phyloP scores from a whole-genome alignment of 2,797 vertebrate species.

The Sebastes matsubarae region DNA sequence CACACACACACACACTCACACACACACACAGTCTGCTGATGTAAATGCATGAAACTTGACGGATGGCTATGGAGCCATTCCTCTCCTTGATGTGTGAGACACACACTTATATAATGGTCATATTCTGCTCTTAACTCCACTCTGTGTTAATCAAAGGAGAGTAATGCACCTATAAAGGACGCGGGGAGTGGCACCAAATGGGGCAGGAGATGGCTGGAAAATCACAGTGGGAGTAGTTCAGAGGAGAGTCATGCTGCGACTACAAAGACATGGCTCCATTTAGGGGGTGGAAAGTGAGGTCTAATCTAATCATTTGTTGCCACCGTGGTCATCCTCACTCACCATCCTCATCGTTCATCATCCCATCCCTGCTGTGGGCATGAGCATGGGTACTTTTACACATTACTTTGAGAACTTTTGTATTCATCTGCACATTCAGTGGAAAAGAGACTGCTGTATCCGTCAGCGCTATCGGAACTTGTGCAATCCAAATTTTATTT shows the following conservation, averaged over 20 bases:
- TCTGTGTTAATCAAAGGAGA: conserved; percentile 49
- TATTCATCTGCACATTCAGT: background rate
- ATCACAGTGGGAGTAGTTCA: conserved; percentile 31
- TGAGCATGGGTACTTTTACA: background rate
- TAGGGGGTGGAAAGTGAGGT: background rate
- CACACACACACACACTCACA: background rate
- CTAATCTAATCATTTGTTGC: conserved; percentile 22
- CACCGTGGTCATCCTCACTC: background rate
- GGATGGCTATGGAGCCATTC: conserved; percentile 12
- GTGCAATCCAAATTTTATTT: background rate
- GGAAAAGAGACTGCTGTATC: background rate
- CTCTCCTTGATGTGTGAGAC: conserved; percentile 10
- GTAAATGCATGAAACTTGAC: conserved; percentile 14
- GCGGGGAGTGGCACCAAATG: conserved; percentile 23
- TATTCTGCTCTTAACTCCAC: conserved; percentile 9
- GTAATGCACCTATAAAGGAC: background rate
- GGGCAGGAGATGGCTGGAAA: conserved; percentile 18
- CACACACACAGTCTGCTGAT: conserved; percentile 13
- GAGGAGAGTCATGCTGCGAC: background rate
- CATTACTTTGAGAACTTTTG: background rate
- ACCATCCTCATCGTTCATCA: background rate
- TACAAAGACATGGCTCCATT: conserved; percentile 48
- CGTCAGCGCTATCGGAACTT: background rate
- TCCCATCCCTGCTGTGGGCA: background rate
- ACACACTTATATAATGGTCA: conserved; percentile 6